A percentile compares a stretch with the other conserved stretches of the same genome.
Conservation (phyloP, 1,140 invertebrate species). For the Drosophila punjabiensis region DNA sequence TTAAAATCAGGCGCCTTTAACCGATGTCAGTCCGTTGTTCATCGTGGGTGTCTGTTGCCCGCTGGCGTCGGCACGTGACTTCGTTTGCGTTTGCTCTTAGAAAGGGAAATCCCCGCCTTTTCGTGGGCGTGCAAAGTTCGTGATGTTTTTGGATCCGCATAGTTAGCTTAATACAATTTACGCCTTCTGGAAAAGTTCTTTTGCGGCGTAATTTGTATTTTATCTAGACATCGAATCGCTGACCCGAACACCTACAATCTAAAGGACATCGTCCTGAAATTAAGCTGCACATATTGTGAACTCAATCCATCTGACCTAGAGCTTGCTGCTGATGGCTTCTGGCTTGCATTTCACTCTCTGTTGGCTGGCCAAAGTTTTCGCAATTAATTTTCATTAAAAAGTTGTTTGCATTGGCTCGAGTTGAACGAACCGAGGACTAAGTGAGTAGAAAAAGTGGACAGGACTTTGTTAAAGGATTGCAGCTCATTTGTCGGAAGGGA, state of each 20-base stretch:
- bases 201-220: constrained; percentile 43
- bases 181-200: constrained; percentile 40
- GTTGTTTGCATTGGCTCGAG: constrained; percentile 40
- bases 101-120: constrained; percentile 17
- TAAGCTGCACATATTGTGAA: constrained; percentile 24
- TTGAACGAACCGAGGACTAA: constrained; percentile 55
- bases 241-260: constrained; percentile 10
- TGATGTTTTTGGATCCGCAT: constrained; percentile 21
- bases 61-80: constrained; percentile 69
- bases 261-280: constrained; percentile 24
- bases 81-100: constrained; percentile 49
- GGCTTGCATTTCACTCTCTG: constrained; percentile 34
- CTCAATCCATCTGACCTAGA: constrained; percentile 9
- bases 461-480: constrained; percentile 37
- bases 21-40: constrained; percentile 16
- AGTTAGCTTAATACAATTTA: constrained; percentile 48
- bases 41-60: constrained; percentile 39
- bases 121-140: constrained; percentile 17
- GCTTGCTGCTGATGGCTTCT: constrained; percentile 10
- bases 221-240: constrained; percentile 6
- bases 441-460: neutral
- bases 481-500: constrained; percentile 34
- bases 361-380: constrained; percentile 24
- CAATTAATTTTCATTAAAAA: constrained; percentile 76
- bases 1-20: constrained; percentile 45